Conservation (phyloP, 2,888 invertebrate genomes). For the Horisme vitalbata region DNA sequence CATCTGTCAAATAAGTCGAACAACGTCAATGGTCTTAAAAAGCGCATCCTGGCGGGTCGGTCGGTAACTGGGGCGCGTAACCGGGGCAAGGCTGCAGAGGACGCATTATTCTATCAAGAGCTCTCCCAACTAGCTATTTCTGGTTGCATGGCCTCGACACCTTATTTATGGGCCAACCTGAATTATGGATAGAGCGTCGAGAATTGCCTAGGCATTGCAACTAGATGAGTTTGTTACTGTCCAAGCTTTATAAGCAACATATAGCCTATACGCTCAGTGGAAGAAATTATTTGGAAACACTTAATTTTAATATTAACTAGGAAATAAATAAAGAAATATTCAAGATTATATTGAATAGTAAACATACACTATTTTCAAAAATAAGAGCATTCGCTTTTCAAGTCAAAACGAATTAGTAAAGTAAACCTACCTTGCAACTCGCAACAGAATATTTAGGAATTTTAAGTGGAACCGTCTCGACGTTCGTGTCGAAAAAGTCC, state of each 20-base stretch:
- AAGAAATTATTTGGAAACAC: no score
- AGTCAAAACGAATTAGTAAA: conserved; percentile 11
- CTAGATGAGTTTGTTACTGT: no score
- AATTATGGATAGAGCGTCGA: conserved; percentile 22
- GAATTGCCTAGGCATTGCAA: conserved; percentile 10
- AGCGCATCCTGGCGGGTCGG: conserved; percentile 63
- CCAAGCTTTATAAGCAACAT: no score
- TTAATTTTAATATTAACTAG: no score
- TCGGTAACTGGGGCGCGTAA: conserved; percentile 64
- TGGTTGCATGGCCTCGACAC: conserved; percentile 49
- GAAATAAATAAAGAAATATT: no score
- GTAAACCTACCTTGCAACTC: conserved; percentile 9
- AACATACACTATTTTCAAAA: no score
- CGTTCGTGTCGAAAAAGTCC: conserved; percentile 47
- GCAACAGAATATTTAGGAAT: conserved; percentile 19
- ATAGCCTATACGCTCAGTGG: no score
- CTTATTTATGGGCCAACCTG: conserved; percentile 45
- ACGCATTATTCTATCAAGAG: conserved; percentile 77
- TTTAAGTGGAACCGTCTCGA: conserved; percentile 26
- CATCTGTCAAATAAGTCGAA: conserved; percentile 20
- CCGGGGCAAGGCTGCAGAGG: conserved; percentile 71
- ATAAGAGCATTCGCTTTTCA: conserved; percentile 12
- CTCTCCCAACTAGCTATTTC: conserved; percentile 56
- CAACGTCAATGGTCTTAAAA: conserved; percentile 43
- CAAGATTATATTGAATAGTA: no score